A percentile compares a stretch with the other conserved stretches of the same genome.
Evolutionary conservation across 2,888 invertebrate species (phyloP).

Genomic region (Pristionchus mayeri): DNA sequence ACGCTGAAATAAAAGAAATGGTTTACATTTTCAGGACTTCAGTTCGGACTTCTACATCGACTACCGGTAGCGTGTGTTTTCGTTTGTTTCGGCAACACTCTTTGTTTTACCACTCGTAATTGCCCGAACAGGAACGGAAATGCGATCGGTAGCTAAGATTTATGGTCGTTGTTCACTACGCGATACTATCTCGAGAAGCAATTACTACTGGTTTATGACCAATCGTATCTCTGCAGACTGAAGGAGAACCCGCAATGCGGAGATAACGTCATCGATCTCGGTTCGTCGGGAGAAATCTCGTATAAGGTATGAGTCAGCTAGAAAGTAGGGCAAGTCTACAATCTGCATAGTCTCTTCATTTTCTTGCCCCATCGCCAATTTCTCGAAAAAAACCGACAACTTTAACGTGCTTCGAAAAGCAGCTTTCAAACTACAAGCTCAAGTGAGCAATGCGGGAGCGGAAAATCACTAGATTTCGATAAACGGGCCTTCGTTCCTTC

Average conservation of each 20-base stretch:
- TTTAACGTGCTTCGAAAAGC: too few relatives aligned
- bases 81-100: background rate
- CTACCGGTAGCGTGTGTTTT: conserved; percentile 51
- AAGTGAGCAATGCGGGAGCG: too few relatives aligned
- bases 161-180: background rate
- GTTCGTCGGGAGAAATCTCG: conserved; percentile 62
- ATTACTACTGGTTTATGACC: background rate
- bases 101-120: background rate
- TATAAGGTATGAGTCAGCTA: conserved; percentile 46
- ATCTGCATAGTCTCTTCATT: too few relatives aligned
- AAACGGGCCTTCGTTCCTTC: too few relatives aligned
- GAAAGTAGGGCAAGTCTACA: too few relatives aligned
- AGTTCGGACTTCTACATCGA: conserved; percentile 58
- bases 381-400: too few relatives aligned
- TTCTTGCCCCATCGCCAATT: too few relatives aligned
- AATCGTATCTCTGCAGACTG: conserved; percentile 52
- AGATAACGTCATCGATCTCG: conserved; percentile 62
- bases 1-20: too few relatives aligned
- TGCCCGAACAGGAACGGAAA: background rate
- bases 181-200: background rate
- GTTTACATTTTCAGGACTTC: conserved; percentile 52
- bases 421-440: too few relatives aligned
- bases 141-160: background rate
- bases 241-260: conserved; percentile 63
- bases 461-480: background rate